These are phyloP conservation scores for Pelobates cultripes DNA, from an alignment of 2,797 vertebrate genomes.

Conservation along the genomic window DNA sequence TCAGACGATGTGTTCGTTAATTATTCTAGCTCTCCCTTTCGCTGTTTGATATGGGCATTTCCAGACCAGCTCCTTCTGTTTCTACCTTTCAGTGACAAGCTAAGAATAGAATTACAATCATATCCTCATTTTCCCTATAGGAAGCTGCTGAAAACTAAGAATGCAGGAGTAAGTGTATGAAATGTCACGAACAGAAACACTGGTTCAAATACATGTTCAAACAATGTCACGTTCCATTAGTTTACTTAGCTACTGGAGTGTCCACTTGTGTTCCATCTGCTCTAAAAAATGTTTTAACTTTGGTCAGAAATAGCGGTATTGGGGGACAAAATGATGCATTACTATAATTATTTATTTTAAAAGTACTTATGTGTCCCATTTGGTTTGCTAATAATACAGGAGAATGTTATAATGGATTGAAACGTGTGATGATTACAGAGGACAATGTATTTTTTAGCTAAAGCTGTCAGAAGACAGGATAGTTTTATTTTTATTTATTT, in stretches of 20 bases:
- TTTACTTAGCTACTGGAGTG: neutral
- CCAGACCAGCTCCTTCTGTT: conserved; percentile 63
- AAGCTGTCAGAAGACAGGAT: too few species aligned
- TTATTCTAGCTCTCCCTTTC: conserved; percentile 83
- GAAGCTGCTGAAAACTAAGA: conserved; percentile 29
- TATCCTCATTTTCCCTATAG: conserved; percentile 66
- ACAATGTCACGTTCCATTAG: conserved; percentile 21
- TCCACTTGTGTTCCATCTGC: neutral
- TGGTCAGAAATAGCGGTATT: too few species aligned
- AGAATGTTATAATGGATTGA: too few species aligned
- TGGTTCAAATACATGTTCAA: conserved; percentile 9
- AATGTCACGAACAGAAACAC: conserved; percentile 12
- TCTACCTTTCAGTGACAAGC: conserved; percentile 48
- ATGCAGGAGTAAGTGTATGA: conserved; percentile 14
- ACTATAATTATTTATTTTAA: neutral
- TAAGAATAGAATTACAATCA: conserved; percentile 52
- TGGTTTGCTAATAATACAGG: too few species aligned
- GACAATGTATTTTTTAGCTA: too few species aligned
- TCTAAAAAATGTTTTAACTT: neutral
- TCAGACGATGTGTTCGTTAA: conserved; percentile 78
- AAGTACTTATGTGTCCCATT: neutral
- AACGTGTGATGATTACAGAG: too few species aligned
- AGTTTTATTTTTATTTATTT: too few species aligned
- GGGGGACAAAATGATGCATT: neutral
- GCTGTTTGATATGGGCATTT: conserved; percentile 73